Evolutionary conservation across 2,113 vertebrate genomes (phyloP), one percentile per base, ranked within the genome.

Genomic region (Axis porcinus): DNA sequence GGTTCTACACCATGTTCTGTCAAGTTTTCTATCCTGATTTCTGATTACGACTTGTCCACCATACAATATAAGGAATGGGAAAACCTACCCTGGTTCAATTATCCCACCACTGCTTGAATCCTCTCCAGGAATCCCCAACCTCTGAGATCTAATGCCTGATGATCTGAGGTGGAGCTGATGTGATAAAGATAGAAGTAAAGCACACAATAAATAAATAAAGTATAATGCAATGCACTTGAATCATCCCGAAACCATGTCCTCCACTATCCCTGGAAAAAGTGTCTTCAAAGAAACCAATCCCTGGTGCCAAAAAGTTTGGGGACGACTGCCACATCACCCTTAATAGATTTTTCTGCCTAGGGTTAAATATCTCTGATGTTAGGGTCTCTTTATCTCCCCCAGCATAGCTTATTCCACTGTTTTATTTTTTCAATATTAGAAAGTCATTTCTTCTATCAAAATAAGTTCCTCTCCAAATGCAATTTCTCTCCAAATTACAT

Each of bases 371-470:
- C 15, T 57, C 89, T 74, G 30, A 86, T 55, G 19, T 21, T 78
- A 50, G 40, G 6, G 12, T 86, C 50, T 84, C 52, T 89, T 67
- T 85, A 64, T 70, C 27, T 74, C 40, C 2, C 28, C 0, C 33
- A 40, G 57, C 25, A 40, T 25, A 78, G 10, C 4, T 78, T 78
- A 85, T 47, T 86, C 25, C 15, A 40, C 30, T 52, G 83, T 82
- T 64, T 30, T 17, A 93, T 45, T 64, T 92, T 78, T 95, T 82
- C 30, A 27, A n/a, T 67, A 47, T 52, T 86, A 86, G 45, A 55
- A 94, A 96, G 43, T 97, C 62, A 91, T 96, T 79, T 70, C 74
- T 16, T 85, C 27, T 87, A 78, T 47, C 28, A 78, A 95, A 95
- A 16, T n/a, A 86, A 83, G n/a, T 86, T 91, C 27, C 36, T 76